Evolutionary conservation across 2,113 vertebrate genomes (phyloP).

Genomic region (Channa maculata): DNA sequence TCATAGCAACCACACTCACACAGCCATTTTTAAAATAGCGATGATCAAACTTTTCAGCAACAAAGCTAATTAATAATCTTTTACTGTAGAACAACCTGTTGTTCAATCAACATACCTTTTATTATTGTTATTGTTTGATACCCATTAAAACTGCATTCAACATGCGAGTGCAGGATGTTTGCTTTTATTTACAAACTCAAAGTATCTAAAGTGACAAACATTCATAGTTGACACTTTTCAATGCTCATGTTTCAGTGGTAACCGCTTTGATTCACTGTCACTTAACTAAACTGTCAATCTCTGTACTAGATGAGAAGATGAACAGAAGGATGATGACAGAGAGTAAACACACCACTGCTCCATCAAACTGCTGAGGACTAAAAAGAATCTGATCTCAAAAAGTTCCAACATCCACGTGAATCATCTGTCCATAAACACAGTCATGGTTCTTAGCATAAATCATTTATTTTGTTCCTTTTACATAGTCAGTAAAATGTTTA

Average conservation of each 20-base stretch:
- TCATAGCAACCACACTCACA: conserved; percentile 44
- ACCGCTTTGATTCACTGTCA: conserved; percentile 14
- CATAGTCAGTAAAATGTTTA: conserved; percentile 35
- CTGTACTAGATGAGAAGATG: neutral
- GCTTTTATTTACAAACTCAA: neutral
- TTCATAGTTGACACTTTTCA: conserved; percentile 3
- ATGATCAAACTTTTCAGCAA: conserved; percentile 40
- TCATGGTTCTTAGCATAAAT: conserved; percentile 24
- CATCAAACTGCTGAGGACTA: conserved; percentile 37
- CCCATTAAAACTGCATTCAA: neutral
- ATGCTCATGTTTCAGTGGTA: neutral
- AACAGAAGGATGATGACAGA: conserved; percentile 60
- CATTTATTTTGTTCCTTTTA: conserved; percentile 71
- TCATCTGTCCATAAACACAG: conserved; percentile 12
- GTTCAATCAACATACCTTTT: neutral
- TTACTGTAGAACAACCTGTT: neutral
- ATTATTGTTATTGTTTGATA: too few relatives aligned
- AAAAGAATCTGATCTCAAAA: neutral
- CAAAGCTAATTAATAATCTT: conserved; percentile 13
- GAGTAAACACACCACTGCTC: conserved; percentile 50
- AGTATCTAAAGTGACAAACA: neutral
- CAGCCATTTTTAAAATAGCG: conserved; percentile 39
- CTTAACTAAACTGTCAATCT: conserved; percentile 41
- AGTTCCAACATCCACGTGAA: conserved; percentile 2
- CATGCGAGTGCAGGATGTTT: neutral